These are phyloP conservation scores for Babylonia areolata DNA, from an alignment of 1,140 invertebrate species.

Conservation along the genomic window DNA sequence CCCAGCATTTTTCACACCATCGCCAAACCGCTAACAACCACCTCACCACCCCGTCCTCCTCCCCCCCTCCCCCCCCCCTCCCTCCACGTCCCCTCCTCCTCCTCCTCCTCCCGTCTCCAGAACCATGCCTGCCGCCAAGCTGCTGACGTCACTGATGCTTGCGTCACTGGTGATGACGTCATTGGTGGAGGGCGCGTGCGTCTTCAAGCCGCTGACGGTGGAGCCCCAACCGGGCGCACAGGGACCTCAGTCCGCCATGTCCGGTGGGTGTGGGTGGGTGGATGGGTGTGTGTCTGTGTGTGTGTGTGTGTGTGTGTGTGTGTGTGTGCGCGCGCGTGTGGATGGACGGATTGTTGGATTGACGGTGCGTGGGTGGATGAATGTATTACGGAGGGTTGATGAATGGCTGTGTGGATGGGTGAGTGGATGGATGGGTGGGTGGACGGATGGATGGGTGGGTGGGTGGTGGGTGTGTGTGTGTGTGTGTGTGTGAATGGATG, in stretches of 20 bases:
- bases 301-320: slow-evolving; percentile 10
- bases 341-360: neutral
- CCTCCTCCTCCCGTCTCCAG: no score
- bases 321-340: neutral
- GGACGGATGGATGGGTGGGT: no score
- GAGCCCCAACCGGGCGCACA: neutral
- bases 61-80: no score
- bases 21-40: no score
- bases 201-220: neutral
- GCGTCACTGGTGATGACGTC: neutral
- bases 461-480: no score
- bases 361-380: neutral
- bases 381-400: neutral
- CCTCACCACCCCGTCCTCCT: no score
- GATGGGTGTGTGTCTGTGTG: no score
- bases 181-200: neutral
- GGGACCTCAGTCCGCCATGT: neutral
- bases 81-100: no score
- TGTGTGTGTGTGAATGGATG: no score
- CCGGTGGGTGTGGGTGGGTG: neutral
- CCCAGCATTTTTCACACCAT: no score
- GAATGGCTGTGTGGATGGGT: neutral
- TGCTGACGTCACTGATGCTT: neutral
- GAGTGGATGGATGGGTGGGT: neutral
- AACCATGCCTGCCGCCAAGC: neutral